phyloP scores from a whole-genome alignment of 2,113 vertebrate genomes.

The Peromyscus polionotus region DNA sequence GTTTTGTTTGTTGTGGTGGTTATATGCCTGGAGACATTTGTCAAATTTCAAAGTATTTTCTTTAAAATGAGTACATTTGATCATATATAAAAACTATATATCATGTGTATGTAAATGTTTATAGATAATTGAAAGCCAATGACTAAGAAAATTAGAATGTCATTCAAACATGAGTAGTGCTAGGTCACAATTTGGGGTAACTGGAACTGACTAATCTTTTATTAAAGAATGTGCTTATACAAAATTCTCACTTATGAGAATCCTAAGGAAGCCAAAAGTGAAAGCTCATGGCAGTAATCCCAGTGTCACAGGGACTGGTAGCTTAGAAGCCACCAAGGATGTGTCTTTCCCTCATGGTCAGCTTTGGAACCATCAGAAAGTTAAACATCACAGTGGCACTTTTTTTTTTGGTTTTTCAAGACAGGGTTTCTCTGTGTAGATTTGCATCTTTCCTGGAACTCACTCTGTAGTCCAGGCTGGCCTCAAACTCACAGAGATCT shows the following conservation, averaged over 20 bases:
- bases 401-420: too few relatives aligned
- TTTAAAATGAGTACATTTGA: not conserved
- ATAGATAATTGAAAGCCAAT: not conserved
- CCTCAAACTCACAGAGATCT: too few relatives aligned
- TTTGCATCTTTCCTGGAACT: too few relatives aligned
- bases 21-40: not conserved
- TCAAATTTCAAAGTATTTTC: not conserved
- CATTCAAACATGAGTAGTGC: not conserved
- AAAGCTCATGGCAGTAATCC: not conserved
- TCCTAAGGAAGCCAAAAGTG: not conserved
- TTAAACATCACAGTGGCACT: not conserved
- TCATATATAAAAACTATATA: not conserved
- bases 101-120: not conserved
- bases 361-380: not conserved
- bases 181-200: not conserved
- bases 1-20: not conserved
- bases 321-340: not conserved
- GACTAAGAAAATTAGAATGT: not conserved
- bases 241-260: not conserved
- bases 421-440: too few relatives aligned
- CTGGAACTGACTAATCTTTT: not conserved
- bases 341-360: not conserved
- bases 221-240: not conserved
- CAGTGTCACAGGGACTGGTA: not conserved
- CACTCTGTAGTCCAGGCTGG: too few relatives aligned